phyloP scores from a whole-genome alignment of 2,113 vertebrate genomes.

The Rhea americana region DNA sequence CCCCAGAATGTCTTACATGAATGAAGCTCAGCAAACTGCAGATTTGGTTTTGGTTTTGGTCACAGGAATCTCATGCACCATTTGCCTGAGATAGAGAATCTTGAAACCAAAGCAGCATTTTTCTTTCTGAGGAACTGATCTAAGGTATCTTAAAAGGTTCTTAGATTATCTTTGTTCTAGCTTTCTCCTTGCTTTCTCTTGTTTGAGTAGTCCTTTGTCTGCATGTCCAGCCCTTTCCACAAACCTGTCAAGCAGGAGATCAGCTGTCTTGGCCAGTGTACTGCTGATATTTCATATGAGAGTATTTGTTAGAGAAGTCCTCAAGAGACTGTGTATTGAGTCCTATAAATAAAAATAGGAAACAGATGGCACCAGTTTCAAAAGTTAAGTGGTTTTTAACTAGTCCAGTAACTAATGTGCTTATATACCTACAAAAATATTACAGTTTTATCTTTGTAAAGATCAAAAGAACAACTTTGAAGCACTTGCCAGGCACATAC shows the following conservation, averaged over 20 bases:
- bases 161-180: background rate
- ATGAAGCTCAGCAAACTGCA: background rate
- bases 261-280: background rate
- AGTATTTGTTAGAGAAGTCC: background rate
- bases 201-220: background rate
- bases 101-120: background rate
- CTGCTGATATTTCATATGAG: rapidly evolving
- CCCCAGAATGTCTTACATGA: background rate
- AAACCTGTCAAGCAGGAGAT: background rate
- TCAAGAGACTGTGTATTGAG: background rate
- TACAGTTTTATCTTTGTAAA: slow-evolving; percentile 40
- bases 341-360: slow-evolving; percentile 21
- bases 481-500: background rate
- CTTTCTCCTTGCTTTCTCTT: background rate
- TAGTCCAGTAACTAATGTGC: slow-evolving; percentile 37
- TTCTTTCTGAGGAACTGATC: background rate
- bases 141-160: background rate
- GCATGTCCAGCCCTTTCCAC: background rate
- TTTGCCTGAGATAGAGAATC: background rate
- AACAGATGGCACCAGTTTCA: slow-evolving; percentile 36
- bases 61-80: background rate
- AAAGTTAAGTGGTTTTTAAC: slow-evolving; percentile 43
- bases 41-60: background rate
- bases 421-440: slow-evolving; percentile 36
- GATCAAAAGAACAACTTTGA: slow-evolving; percentile 53